phyloP scores from a whole-genome alignment of 2,113 vertebrate genomes.

The Stictonetta naevosa region DNA sequence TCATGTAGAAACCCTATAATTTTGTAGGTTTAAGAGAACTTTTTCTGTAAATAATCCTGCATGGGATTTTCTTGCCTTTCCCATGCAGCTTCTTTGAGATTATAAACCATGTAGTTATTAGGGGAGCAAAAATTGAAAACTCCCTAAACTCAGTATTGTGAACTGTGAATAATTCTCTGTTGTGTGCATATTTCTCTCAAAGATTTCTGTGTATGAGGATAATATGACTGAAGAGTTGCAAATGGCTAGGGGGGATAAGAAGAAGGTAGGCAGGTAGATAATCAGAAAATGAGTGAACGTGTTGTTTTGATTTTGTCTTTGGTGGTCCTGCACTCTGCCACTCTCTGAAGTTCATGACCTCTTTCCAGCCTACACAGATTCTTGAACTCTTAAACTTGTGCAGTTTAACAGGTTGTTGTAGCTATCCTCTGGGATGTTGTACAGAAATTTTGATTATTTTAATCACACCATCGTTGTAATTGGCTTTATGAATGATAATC shows the following conservation, averaged over 20 bases:
- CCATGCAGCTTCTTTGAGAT: neutral
- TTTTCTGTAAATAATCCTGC: neutral
- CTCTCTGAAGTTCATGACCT: neutral
- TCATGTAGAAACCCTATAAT: neutral
- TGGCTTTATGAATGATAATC: slow-evolving; percentile 9
- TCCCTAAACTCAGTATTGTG: too few relatives aligned
- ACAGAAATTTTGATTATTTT: slow-evolving; percentile 38
- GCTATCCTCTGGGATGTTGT: neutral
- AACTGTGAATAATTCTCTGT: too few relatives aligned
- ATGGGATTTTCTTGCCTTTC: neutral
- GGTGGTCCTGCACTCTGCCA: neutral
- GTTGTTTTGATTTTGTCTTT: neutral
- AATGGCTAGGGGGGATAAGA: too few relatives aligned
- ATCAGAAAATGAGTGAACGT: neutral
- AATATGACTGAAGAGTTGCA: too few relatives aligned
- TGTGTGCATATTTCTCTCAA: too few relatives aligned
- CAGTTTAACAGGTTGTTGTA: neutral
- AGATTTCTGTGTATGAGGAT: too few relatives aligned
- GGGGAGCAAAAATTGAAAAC: neutral
- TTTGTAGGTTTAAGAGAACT: neutral
- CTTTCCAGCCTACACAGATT: neutral
- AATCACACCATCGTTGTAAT: slow-evolving; percentile 14
- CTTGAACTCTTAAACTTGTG: neutral
- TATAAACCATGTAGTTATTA: neutral
- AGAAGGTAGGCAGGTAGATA: too few relatives aligned